phyloP scores from a whole-genome alignment of 2,113 vertebrate species.

The Austrofundulus limnaeus region DNA sequence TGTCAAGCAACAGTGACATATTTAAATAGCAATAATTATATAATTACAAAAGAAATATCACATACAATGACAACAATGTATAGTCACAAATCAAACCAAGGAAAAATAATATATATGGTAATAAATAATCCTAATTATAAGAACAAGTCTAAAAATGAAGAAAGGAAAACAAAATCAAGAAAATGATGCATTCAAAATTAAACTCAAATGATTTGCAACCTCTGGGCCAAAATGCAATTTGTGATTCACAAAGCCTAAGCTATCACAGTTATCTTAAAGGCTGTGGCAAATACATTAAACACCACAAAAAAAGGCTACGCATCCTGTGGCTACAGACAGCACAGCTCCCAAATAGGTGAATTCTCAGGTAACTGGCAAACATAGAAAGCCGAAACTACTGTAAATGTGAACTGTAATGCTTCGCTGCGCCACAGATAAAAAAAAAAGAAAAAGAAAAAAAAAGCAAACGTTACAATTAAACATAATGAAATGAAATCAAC shows the following conservation, averaged over 20 bases:
- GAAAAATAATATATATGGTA: constrained; percentile 79
- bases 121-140: constrained; percentile 81
- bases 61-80: constrained; percentile 78
- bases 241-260: constrained; percentile 54
- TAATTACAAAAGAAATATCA: constrained; percentile 80
- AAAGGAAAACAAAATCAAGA: neutral
- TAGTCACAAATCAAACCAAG: constrained; percentile 77
- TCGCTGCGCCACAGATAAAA: constrained; percentile 29
- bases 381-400: constrained; percentile 47
- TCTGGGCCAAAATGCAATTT: constrained; percentile 57
- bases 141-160: constrained; percentile 62
- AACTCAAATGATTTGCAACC: constrained; percentile 57
- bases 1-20: constrained; percentile 76
- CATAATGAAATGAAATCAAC: constrained; percentile 39
- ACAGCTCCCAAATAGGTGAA: constrained; percentile 30
- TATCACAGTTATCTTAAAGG: constrained; percentile 52
- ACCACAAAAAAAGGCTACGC: constrained; percentile 31
- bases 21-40: constrained; percentile 81
- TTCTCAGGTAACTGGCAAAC: constrained; percentile 41
- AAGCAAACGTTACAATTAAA: constrained; percentile 53
- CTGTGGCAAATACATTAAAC: constrained; percentile 52
- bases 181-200: constrained; percentile 33
- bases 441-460: neutral
- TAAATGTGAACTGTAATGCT: constrained; percentile 32
- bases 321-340: constrained; percentile 25